Percentiles rank a stretch among this genome's conserved stretches.
Evolutionary conservation across 2,797 vertebrate genomes (phyloP).

Genomic region (Tolypeutes matacus): DNA sequence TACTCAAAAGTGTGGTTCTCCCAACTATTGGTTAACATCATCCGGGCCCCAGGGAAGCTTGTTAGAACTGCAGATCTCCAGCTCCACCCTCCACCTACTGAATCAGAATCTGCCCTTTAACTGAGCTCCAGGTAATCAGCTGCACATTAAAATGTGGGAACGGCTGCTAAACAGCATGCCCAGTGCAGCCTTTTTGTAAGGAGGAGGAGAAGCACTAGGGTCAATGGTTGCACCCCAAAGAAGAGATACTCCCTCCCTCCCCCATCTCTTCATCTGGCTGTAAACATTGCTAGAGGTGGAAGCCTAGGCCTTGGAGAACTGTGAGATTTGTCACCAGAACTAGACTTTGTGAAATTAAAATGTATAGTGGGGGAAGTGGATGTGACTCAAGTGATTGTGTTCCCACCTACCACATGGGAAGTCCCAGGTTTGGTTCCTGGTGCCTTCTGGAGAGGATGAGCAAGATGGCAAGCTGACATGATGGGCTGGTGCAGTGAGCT

Average conservation of each 20-base stretch:
- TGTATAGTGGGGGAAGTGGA: no score
- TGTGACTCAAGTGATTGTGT: no score
- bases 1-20: background rate
- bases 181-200: background rate
- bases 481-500: no score
- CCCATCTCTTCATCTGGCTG: background rate
- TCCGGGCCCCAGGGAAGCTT: background rate
- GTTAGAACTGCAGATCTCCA: background rate
- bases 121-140: background rate
- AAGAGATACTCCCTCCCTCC: background rate
- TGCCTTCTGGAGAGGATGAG: no score
- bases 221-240: background rate
- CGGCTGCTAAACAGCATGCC: background rate
- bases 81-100: background rate
- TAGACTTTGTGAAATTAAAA: constrained; percentile 17
- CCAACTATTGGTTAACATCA: background rate
- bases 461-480: no score
- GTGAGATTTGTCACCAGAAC: background rate
- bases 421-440: no score
- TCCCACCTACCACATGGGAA: no score
- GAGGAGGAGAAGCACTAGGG: background rate
- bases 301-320: background rate
- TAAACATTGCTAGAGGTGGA: background rate
- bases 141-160: background rate
- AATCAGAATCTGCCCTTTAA: constrained; percentile 16